Conservation (phyloP, 1,140 invertebrate species). For the Sweltsa coloradensis region DNA sequence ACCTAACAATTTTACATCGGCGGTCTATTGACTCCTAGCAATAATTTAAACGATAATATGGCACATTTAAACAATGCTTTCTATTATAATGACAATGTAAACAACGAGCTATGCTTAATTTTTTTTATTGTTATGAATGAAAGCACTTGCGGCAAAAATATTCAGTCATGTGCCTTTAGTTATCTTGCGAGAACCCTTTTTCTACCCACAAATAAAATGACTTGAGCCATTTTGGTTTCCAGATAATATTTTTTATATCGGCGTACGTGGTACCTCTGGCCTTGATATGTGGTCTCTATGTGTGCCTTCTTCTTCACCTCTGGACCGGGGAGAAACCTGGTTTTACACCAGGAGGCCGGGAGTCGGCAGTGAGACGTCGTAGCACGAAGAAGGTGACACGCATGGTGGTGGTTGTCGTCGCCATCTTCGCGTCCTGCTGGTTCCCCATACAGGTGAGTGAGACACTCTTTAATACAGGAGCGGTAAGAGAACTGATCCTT, state of each 20-base stretch:
- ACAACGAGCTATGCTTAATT: too few species aligned
- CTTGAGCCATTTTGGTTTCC: too few species aligned
- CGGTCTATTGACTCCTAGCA: too few species aligned
- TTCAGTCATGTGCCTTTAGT: too few species aligned
- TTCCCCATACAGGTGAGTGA: slow-evolving; percentile 74
- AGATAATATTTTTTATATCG: slow-evolving; percentile 71
- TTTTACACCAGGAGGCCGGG: slow-evolving; percentile 58
- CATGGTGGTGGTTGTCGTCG: slow-evolving; percentile 87
- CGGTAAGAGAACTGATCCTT: background rate
- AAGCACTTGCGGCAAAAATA: too few species aligned
- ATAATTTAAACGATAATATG: too few species aligned
- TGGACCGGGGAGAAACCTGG: slow-evolving; percentile 69
- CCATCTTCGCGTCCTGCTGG: slow-evolving; percentile 93
- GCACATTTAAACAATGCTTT: too few species aligned
- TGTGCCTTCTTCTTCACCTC: slow-evolving; percentile 76
- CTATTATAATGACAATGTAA: too few species aligned
- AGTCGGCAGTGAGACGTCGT: slow-evolving; percentile 55
- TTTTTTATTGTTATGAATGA: too few species aligned
- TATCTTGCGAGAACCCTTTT: too few species aligned
- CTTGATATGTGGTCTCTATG: slow-evolving; percentile 81
- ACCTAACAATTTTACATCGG: too few species aligned
- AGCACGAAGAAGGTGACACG: slow-evolving; percentile 84
- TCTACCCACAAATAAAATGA: too few species aligned
- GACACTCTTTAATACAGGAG: background rate
- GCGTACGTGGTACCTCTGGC: slow-evolving; percentile 74